Percentiles rank a stretch among this genome's conserved stretches.
Evolutionary conservation across 1,140 invertebrate species (phyloP).

Genomic region (Penaeus chinensis): DNA sequence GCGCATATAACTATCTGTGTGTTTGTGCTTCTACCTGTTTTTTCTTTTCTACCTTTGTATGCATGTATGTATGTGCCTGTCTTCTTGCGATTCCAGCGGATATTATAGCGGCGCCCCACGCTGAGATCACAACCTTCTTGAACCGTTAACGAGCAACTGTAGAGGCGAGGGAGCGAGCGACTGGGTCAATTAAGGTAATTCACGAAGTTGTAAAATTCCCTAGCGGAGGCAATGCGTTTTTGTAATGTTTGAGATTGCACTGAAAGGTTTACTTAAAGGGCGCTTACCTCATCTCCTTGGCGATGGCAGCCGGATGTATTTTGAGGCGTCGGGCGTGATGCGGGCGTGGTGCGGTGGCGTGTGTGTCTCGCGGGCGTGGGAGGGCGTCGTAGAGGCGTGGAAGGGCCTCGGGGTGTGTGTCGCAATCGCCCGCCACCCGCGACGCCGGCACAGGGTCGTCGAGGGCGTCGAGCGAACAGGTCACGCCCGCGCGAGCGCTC

Average conservation of each 20-base stretch:
- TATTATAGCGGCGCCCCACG: neutral
- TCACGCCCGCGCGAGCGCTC: neutral
- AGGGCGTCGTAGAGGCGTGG: too few relatives aligned
- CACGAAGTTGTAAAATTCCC: too few relatives aligned
- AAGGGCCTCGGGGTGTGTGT: too few relatives aligned
- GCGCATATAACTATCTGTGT: neutral
- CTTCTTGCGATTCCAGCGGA: neutral
- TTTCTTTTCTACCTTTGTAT: neutral
- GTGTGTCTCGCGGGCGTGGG: too few relatives aligned
- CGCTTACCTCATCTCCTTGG: slow-evolving; percentile 48
- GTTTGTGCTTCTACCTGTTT: neutral
- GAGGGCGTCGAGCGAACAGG: slow-evolving; percentile 39
- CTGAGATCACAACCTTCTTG: too few relatives aligned
- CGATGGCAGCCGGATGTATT: slow-evolving; percentile 50
- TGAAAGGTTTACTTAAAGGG: neutral
- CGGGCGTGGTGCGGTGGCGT: neutral
- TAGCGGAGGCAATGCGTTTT: too few relatives aligned
- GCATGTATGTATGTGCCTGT: slow-evolving; percentile 6
- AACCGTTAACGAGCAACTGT: too few relatives aligned
- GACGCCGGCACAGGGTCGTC: slow-evolving; percentile 50
- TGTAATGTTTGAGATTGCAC: neutral
- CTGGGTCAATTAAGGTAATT: too few relatives aligned
- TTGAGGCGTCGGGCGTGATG: slow-evolving; percentile 33
- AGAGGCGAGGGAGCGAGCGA: too few relatives aligned
- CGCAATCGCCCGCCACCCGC: slow-evolving; percentile 30